These are phyloP conservation scores for Phalacrocorax carbo DNA, from an alignment of 2,113 vertebrate species.

Conservation along the genomic window DNA sequence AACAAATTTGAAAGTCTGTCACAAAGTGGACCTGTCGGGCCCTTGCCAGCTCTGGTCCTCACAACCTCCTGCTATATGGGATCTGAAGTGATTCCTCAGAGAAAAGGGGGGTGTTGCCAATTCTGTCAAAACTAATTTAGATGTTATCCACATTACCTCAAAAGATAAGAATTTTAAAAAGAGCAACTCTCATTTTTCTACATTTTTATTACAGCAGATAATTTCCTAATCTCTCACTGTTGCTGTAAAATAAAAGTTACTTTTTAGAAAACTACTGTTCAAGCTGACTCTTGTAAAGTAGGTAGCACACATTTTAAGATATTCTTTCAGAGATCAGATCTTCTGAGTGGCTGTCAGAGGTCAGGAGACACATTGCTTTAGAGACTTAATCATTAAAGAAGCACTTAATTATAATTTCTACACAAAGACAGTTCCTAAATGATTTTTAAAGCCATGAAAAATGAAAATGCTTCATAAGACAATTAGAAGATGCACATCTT, in stretches of 20 bases:
- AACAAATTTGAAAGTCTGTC: not conserved
- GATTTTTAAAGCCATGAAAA: conserved; percentile 16
- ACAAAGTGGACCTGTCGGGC: not conserved
- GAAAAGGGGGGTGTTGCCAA: not conserved
- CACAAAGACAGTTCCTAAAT: not conserved
- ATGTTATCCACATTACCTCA: not conserved
- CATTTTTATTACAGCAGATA: not conserved
- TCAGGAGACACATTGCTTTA: conserved; percentile 28
- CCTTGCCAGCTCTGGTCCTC: not conserved
- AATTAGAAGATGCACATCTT: not conserved
- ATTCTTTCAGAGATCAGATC: not conserved
- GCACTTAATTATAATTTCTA: not conserved
- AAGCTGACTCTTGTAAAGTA: not conserved
- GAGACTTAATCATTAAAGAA: not conserved
- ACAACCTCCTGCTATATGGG: not conserved
- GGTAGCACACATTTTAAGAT: not conserved
- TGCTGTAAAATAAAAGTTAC: conserved; percentile 25
- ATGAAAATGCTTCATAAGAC: not conserved
- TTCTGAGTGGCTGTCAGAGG: not conserved
- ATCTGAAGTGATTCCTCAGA: not conserved
- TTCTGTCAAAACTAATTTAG: not conserved
- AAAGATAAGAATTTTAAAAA: not conserved
- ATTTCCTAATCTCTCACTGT: conserved; percentile 17
- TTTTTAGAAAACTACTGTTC: conserved; percentile 38
- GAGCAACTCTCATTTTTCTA: not conserved